These are phyloP conservation scores for Germaria angustata DNA, from an alignment of 2,888 invertebrate species.

Conservation along the genomic window DNA sequence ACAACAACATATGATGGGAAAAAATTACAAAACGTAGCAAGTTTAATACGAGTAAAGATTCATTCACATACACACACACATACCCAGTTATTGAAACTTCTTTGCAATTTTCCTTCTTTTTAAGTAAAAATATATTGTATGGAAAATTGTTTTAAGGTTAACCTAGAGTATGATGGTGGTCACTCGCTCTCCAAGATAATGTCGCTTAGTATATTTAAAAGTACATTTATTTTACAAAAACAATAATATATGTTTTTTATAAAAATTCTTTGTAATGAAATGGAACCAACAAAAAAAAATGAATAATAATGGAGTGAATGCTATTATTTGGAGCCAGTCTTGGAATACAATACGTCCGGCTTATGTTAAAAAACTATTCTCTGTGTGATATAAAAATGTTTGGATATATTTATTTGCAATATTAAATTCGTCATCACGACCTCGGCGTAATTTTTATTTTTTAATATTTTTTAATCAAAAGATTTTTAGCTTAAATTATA, in stretches of 20 bases:
- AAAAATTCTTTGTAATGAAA: conserved; percentile 72
- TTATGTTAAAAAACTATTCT: background rate
- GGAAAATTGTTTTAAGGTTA: conserved; percentile 28
- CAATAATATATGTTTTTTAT: conserved; percentile 70
- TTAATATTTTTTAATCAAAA: too few species aligned
- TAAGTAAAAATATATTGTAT: background rate
- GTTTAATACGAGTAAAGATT: too few species aligned
- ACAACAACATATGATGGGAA: conserved; percentile 17
- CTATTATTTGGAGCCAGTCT: background rate
- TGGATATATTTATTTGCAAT: background rate
- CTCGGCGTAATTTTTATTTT: too few species aligned
- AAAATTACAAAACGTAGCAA: background rate
- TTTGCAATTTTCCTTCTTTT: background rate
- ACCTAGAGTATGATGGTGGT: background rate
- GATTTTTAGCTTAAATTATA: too few species aligned
- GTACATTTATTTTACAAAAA: conserved; percentile 36
- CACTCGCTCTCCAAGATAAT: background rate
- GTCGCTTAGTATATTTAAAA: background rate
- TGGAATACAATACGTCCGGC: background rate
- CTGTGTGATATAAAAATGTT: too few species aligned
- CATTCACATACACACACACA: background rate
- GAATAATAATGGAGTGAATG: too few species aligned
- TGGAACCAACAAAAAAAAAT: conserved; percentile 72
- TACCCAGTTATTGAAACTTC: background rate
- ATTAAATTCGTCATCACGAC: too few species aligned